Evolutionary conservation across 2,113 vertebrate species (phyloP), one percentile per base, ranked within the genome.

Genomic region (Pangasianodon gigas): DNA sequence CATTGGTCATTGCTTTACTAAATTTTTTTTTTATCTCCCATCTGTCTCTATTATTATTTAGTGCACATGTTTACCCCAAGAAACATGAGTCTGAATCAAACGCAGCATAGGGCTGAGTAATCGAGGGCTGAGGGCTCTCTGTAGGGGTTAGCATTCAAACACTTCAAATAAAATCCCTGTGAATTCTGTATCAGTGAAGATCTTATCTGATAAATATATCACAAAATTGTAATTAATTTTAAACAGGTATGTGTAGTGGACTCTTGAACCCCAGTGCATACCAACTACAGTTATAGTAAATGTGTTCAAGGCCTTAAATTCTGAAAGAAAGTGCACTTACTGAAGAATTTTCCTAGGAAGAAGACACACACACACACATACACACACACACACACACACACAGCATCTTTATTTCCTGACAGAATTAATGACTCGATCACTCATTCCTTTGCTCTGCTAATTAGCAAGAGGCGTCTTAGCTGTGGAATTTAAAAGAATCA

Each of bases 361-460:
- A 51, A 79, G 44, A 26, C 5, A 75, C 6, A 21, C 75, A 79
- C 44, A 79, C 67, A 69, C 13, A 32, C n/a, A 69, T 0, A 32
- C 37, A 74, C 37, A 44, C 37, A 44, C 37, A 74, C 69, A 74
- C 14, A 41, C 16, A 46, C 41, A 26, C 41, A 77, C 19, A 77
- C 2, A 48, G 6, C 4, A 82, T 54, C 29, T 82, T 82, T 54
- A 82, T 82, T 54, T 82, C n/a, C 51, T 82, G 32, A 60, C 32
- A 41, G 82, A 54, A 60, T 84, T 84, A 84, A 84, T 84, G 41
- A 60, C 56, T 44, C n/a, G 19, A 60, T 84, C 1, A 32, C 82
- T 84, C 32, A 84, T 84, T 84, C 54, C 10, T 24, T 44, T 19
- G 82, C 56, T 84, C 82, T 60, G 29, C 80, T 37, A 84, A 58